These are phyloP conservation scores for Theonella swinhoei DNA, from an alignment of 37 sponge, comb jelly and placozoan species.

Conservation along the genomic window DNA sequence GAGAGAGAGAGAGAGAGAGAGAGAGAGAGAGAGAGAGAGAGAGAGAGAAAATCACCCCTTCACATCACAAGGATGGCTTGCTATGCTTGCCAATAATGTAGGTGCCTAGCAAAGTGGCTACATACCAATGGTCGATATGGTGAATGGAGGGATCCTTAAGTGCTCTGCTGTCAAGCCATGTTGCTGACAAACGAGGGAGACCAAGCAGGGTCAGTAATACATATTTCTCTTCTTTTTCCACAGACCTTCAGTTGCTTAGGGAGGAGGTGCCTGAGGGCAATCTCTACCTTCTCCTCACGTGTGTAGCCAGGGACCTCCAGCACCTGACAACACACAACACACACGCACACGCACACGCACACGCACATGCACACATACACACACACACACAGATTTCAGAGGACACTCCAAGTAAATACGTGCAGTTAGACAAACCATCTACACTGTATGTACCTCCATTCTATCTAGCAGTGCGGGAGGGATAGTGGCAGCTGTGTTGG, in stretches of 20 bases:
- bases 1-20: not conserved
- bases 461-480: constrained; percentile 82
- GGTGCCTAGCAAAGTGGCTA: not conserved
- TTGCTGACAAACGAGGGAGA: constrained; percentile 19
- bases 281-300: constrained; percentile 86
- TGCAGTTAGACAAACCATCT: too few relatives aligned
- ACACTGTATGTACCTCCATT: constrained; percentile 69
- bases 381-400: not conserved
- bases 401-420: too few relatives aligned
- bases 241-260: constrained; percentile 80
- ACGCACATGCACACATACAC: not conserved
- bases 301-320: constrained; percentile 87
- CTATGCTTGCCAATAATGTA: not conserved
- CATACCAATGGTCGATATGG: constrained; percentile 48
- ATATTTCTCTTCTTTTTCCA: too few relatives aligned
- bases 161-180: constrained; percentile 61
- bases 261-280: constrained; percentile 76
- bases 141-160: constrained; percentile 30
- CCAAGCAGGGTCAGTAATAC: too few relatives aligned
- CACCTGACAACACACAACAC: too few relatives aligned
- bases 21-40: not conserved
- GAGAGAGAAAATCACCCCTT: not conserved
- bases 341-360: not conserved
- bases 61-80: too few relatives aligned
- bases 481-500: constrained; percentile 80